phyloP scores from a whole-genome alignment of 2,888 invertebrate species.

The Tachina fera region DNA sequence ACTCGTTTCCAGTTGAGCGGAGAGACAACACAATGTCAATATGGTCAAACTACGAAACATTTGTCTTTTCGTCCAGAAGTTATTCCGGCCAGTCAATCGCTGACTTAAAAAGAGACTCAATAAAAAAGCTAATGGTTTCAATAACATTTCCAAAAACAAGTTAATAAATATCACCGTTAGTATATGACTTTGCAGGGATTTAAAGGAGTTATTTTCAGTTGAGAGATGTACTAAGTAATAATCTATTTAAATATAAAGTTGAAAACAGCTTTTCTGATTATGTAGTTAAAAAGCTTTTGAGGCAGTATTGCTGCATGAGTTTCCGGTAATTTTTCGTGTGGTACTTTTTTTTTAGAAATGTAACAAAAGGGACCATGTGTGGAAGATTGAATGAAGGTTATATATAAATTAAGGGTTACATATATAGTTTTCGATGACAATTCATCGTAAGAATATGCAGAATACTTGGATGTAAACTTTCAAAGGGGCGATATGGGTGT shows the following conservation, averaged over 20 bases:
- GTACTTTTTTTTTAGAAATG: too few species aligned
- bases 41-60: constrained; percentile 32
- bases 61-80: constrained; percentile 27
- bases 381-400: too few species aligned
- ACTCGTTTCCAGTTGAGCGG: neutral
- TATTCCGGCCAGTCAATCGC: constrained; percentile 11
- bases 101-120: constrained; percentile 18
- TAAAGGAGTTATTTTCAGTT: neutral
- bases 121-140: constrained; percentile 23
- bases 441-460: too few species aligned
- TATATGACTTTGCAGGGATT: neutral
- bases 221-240: too few species aligned
- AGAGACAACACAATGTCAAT: constrained; percentile 16
- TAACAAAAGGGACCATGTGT: too few species aligned
- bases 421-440: too few species aligned
- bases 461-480: too few species aligned
- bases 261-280: too few species aligned
- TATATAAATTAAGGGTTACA: too few species aligned
- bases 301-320: neutral
- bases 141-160: neutral
- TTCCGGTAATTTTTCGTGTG: neutral
- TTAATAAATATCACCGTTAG: neutral
- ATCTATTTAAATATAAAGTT: too few species aligned
- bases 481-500: too few species aligned
- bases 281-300: too few species aligned